Conservation (phyloP, 2,888 invertebrate species). For the Parelbella ahira region DNA sequence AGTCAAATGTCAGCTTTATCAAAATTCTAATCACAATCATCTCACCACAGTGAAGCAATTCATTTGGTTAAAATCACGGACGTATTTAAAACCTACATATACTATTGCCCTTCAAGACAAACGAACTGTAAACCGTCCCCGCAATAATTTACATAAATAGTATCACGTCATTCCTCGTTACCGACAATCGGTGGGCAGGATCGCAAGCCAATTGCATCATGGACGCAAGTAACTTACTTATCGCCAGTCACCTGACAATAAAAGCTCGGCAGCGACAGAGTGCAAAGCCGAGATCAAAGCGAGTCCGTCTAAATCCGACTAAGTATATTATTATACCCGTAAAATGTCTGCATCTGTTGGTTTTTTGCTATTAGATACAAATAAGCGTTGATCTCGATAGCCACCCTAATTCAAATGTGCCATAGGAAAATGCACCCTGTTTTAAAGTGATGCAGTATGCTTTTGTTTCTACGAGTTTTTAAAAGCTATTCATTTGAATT, state of each 20-base stretch:
- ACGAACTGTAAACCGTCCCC: no score
- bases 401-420: slow-evolving; percentile 44
- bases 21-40: no score
- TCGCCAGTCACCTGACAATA: slow-evolving; percentile 43
- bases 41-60: no score
- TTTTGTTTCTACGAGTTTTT: slow-evolving; percentile 18
- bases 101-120: no score
- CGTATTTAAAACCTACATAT: no score
- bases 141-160: slow-evolving; percentile 39
- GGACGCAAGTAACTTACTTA: slow-evolving; percentile 39
- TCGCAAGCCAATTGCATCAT: slow-evolving; percentile 48
- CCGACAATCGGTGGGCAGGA: slow-evolving; percentile 32
- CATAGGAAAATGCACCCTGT: slow-evolving; percentile 29
- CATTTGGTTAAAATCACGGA: no score
- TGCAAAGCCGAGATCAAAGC: slow-evolving; percentile 67
- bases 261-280: slow-evolving; percentile 36
- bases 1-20: no score
- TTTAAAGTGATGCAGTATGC: slow-evolving; percentile 1
- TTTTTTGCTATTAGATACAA: slow-evolving; percentile 77
- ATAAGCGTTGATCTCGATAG: slow-evolving; percentile 68
- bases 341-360: slow-evolving; percentile 78
- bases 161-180: slow-evolving; percentile 49
- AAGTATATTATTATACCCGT: slow-evolving; percentile 78
- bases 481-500: not conserved
- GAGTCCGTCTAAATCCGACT: slow-evolving; percentile 67